phyloP scores from a whole-genome alignment of 37 sponge, comb jelly and placozoan genomes.

The Petrosia ficiformis region DNA sequence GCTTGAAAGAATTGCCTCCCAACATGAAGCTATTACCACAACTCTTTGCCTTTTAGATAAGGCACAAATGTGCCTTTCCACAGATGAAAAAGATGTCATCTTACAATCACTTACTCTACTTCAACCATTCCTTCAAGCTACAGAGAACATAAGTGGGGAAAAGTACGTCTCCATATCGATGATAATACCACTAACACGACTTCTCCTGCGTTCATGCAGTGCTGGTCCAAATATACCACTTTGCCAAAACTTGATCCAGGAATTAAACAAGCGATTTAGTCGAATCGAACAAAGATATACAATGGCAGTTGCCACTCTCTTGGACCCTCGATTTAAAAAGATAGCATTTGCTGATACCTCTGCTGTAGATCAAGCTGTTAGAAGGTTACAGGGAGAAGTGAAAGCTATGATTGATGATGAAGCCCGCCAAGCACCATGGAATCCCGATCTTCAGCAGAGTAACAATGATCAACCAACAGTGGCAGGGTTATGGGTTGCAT shows the following conservation, averaged over 20 bases:
- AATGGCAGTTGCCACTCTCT: neutral
- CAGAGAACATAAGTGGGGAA: neutral
- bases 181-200: neutral
- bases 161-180: neutral
- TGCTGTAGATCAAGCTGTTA: neutral
- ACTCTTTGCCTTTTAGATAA: conserved; percentile 3
- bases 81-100: neutral
- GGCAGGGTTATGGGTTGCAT: neutral
- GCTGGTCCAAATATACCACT: neutral
- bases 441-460: neutral
- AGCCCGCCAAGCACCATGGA: neutral
- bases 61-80: neutral
- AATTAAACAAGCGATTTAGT: neutral
- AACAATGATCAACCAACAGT: too few relatives aligned
- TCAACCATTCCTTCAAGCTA: neutral
- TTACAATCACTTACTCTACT: neutral
- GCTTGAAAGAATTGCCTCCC: neutral
- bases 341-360: neutral
- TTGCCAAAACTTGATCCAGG: neutral
- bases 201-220: neutral
- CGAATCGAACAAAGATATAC: neutral
- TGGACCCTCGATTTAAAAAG: neutral
- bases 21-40: conserved; percentile 2
- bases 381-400: neutral
- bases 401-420: neutral